Conservation (phyloP, 2,113 vertebrate genomes). For the Martes martes region DNA sequence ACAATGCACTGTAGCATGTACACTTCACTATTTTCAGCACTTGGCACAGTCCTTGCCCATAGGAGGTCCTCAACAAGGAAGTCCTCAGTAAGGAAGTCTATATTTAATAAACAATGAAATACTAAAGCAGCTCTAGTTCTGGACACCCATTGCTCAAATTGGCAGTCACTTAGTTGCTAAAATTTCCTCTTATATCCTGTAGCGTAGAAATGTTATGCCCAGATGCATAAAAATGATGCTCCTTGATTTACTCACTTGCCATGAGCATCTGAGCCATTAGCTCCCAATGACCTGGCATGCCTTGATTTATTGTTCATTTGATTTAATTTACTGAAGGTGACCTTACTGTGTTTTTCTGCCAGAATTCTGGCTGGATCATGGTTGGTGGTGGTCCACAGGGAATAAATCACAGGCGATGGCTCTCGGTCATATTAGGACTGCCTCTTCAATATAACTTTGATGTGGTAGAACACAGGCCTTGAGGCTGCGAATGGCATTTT, state of each 20-base stretch:
- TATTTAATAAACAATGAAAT: background rate
- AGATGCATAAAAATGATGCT: background rate
- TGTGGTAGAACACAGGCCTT: background rate
- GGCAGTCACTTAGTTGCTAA: constrained; percentile 1
- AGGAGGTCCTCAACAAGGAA: background rate
- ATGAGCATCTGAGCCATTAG: constrained; percentile 48
- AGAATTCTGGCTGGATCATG: background rate
- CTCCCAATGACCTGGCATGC: constrained; percentile 23
- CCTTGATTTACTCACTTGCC: constrained; percentile 18
- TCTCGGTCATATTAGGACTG: background rate
- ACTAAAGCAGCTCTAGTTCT: background rate
- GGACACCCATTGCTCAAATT: background rate
- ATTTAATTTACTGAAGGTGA: constrained; percentile 77
- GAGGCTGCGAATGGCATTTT: constrained; percentile 5
- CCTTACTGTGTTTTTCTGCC: constrained; percentile 58
- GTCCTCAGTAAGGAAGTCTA: background rate
- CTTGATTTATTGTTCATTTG: constrained; percentile 73
- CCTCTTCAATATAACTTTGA: background rate
- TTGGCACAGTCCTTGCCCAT: background rate
- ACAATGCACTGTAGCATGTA: background rate
- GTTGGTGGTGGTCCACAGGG: constrained; percentile 34
- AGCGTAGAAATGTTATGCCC: background rate
- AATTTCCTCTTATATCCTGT: background rate
- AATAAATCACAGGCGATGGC: background rate
- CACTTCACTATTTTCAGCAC: background rate